These are phyloP conservation scores for Deilephila elpenor DNA, from an alignment of 2,888 invertebrate species.

Conservation along the genomic window DNA sequence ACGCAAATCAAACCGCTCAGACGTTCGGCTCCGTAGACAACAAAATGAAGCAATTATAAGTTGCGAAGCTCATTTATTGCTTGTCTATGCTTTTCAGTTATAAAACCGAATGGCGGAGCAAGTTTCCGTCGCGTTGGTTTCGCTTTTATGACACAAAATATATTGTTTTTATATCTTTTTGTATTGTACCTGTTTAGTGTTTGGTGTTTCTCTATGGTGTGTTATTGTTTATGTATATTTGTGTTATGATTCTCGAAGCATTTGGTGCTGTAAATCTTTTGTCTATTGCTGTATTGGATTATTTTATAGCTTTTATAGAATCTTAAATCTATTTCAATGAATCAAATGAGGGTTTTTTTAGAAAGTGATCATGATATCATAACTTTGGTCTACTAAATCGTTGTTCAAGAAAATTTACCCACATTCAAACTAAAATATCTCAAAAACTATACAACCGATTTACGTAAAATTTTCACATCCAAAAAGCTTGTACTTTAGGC, in stretches of 20 bases:
- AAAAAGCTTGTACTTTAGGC: not conserved
- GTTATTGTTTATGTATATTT: not conserved
- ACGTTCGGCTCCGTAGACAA: conserved; percentile 50
- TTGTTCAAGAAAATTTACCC: not conserved
- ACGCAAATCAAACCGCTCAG: conserved; percentile 32
- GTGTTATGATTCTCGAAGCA: not conserved
- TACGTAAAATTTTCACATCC: not conserved
- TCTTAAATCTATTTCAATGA: not conserved
- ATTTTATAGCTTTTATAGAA: not conserved
- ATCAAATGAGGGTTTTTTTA: not conserved
- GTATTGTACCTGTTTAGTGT: conserved; percentile 18
- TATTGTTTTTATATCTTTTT: conserved; percentile 25
- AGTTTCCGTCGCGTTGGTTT: conserved; percentile 20
- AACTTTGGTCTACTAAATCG: not conserved
- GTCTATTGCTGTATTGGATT: not conserved
- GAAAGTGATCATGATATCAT: no score
- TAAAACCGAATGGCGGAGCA: conserved; percentile 29
- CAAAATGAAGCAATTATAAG: conserved; percentile 84
- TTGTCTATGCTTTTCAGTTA: conserved; percentile 69
- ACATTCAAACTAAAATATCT: not conserved
- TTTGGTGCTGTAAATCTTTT: not conserved
- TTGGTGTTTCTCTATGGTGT: not conserved
- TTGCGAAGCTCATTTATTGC: conserved; percentile 81
- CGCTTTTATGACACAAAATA: conserved; percentile 24
- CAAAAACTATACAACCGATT: not conserved